Base-by-base conservation (phyloP, 2,888 invertebrate genomes). In the Salpingus planirostris region DNA sequence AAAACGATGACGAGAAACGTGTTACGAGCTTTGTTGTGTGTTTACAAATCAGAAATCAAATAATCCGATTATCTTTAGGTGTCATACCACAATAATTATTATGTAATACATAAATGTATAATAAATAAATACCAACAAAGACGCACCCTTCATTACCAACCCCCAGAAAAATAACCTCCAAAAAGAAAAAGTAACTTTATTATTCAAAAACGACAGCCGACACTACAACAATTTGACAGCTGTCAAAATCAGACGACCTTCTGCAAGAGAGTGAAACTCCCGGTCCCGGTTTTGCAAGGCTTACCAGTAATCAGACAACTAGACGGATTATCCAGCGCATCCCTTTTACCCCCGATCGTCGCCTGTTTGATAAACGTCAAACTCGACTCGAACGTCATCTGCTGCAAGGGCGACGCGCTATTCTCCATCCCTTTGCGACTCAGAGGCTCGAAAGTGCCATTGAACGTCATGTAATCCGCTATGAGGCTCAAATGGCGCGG, bases 381-480 rank as follows among this genome's bases (percentile, higher is more conserved):
- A 2, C 92, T 85, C 1, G 95, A 89, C 62, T 99, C 98, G 58
- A 96, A 99, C 1, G 90, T 91, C 88, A 98, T 97, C 66, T 96
- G 93, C 61, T 97, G 98, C 11, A 98, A 64, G 0, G 96, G 92
- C 1, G 97, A 97, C 0, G 90, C 73, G n/a, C 83, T 86, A 27
- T 79, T 76, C 48, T 84, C 83, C 79, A 99, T 90, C 5, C 93
- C 91, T 49, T 76, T 78, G 13, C 98, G 73, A 59, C 87, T 97
- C 64, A 97, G 78, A 0, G 97, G 87, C 53, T 83, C 81, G 56
- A 87, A 93, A 1, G 71, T 68, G 0, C 98, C 98, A 52, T 87
- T 86, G 50, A 80, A 91, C 0, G 96, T 98, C 97, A 99, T 97
- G 60, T 96, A 97, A 67, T 98, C 97, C 0, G 97, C 89, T 30